Evolutionary conservation across 2,888 invertebrate species (phyloP).

Genomic region (Tetramorium bicarinatum): DNA sequence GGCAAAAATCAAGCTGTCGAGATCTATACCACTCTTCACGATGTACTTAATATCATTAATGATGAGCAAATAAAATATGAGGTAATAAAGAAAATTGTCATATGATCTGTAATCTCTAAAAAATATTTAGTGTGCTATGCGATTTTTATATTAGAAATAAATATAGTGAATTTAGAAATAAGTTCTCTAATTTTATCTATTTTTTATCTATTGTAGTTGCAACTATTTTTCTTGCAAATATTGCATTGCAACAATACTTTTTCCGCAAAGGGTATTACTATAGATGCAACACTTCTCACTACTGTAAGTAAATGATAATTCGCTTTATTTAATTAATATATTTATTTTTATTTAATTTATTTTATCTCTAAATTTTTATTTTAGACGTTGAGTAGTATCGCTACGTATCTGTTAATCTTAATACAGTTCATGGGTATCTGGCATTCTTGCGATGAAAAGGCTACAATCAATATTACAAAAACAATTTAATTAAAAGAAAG

Average conservation of each 20-base stretch:
- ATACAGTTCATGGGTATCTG: background rate
- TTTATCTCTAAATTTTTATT: background rate
- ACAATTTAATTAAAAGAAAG: background rate
- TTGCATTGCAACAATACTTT: conserved; percentile 1
- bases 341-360: too few species aligned
- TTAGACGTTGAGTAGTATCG: background rate
- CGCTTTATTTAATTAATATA: background rate
- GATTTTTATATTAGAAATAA: background rate
- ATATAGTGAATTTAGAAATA: background rate
- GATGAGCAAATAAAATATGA: background rate
- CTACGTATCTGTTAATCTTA: conserved; percentile 1
- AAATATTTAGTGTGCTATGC: background rate
- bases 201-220: conserved; percentile 3
- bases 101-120: background rate
- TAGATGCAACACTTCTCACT: background rate
- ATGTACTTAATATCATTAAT: background rate
- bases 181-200: background rate
- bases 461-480: background rate
- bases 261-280: background rate
- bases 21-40: background rate
- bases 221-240: conserved; percentile 2
- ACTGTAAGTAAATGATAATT: background rate
- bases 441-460: background rate
- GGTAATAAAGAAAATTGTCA: conserved; percentile 3
- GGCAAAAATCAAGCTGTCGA: background rate